Evolutionary conservation across 2,888 invertebrate genomes (phyloP).

Genomic region (Autographa pulchrina): DNA sequence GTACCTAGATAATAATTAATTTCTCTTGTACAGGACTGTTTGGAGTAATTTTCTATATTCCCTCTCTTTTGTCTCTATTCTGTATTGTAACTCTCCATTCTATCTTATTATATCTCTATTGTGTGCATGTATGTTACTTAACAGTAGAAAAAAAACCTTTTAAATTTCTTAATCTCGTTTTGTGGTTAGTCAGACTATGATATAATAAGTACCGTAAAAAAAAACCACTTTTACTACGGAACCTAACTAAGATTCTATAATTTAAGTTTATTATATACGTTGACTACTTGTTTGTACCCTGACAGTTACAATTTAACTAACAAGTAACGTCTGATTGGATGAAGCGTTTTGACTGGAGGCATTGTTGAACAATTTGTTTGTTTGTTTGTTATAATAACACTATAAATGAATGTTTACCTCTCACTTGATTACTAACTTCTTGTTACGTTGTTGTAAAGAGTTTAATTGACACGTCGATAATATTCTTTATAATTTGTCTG

Average conservation of each 20-base stretch:
- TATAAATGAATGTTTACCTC: constrained; percentile 56
- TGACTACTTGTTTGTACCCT: constrained; percentile 8
- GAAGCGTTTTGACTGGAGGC: constrained; percentile 36
- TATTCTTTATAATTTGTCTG: no score
- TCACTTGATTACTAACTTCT: constrained; percentile 23
- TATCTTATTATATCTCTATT: no score
- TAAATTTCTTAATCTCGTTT: no score
- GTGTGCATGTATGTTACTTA: no score
- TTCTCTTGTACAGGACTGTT: no score
- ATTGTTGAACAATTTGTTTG: constrained; percentile 59
- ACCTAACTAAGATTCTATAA: neutral
- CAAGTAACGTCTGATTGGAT: constrained; percentile 48
- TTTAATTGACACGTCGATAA: neutral
- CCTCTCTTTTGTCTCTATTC: no score
- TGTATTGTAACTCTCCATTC: no score
- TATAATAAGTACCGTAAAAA: neutral
- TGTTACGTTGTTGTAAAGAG: constrained; percentile 23
- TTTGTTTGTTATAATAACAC: constrained; percentile 46
- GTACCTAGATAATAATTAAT: no score
- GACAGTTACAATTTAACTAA: constrained; percentile 37
- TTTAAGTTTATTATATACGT: neutral
- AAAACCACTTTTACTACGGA: neutral
- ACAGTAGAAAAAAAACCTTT: no score
- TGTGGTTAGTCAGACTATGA: neutral
- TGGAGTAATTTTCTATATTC: no score